These are phyloP conservation scores for Andrena trimmerana DNA, from an alignment of 2,888 invertebrate genomes.

Conservation along the genomic window DNA sequence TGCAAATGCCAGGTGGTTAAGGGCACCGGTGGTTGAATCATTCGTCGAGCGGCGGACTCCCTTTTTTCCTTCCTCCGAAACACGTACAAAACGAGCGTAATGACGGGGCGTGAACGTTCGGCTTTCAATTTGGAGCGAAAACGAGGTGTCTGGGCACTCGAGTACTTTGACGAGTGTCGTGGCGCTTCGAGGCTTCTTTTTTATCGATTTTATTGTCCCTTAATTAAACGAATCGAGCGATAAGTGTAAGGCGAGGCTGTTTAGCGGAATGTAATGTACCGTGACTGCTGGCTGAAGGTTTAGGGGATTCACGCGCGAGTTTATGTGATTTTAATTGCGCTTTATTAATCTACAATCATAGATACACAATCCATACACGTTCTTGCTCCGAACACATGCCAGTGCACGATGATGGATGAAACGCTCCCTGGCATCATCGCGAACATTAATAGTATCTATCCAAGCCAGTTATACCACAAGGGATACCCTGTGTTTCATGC, in stretches of 20 bases:
- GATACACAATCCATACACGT: too few species aligned
- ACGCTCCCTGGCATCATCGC: too few species aligned
- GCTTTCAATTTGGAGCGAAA: constrained; percentile 38
- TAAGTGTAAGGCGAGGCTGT: neutral
- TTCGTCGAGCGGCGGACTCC: constrained; percentile 1
- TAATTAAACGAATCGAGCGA: neutral
- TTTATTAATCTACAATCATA: too few species aligned
- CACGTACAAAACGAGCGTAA: constrained; percentile 20
- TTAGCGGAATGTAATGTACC: too few species aligned
- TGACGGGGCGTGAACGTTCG: constrained; percentile 14
- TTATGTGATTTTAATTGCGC: too few species aligned
- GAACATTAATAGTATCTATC: too few species aligned
- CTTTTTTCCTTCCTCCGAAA: neutral
- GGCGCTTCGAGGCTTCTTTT: neutral
- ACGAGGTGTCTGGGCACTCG: constrained; percentile 9
- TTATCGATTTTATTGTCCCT: neutral
- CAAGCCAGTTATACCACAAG: neutral
- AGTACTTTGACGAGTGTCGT: neutral
- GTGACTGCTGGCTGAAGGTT: too few species aligned
- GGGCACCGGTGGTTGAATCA: constrained; percentile 5
- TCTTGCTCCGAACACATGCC: too few species aligned
- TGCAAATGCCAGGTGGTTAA: constrained; percentile 46
- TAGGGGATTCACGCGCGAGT: too few species aligned
- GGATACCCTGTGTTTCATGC: neutral
- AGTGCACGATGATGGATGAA: too few species aligned